Percentiles rank a stretch among this genome's conserved stretches.
phyloP scores from a whole-genome alignment of 2,797 vertebrate genomes.

The Chromis chromis region DNA sequence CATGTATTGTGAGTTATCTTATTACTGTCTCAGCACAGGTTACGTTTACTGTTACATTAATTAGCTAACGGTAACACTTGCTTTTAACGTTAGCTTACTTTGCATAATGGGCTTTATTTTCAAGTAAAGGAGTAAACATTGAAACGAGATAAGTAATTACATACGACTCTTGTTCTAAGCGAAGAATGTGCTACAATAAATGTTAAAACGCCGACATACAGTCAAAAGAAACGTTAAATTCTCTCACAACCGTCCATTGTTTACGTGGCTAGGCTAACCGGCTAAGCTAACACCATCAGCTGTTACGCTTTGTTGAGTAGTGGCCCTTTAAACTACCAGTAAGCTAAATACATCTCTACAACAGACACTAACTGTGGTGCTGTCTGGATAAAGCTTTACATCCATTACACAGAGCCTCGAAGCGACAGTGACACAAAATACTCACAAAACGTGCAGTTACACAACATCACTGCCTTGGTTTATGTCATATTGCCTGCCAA shows the following conservation, averaged over 20 bases:
- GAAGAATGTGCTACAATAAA: accelerated
- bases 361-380: accelerated
- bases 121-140: background rate
- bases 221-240: background rate
- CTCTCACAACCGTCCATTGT: constrained; percentile 57
- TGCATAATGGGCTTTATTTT: background rate
- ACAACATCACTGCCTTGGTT: constrained; percentile 56
- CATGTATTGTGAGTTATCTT: too few relatives aligned
- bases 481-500: constrained; percentile 23
- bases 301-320: constrained; percentile 16
- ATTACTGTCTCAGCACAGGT: too few relatives aligned
- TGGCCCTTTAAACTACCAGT: background rate
- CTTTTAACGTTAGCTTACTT: background rate
- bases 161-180: accelerated
- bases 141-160: accelerated
- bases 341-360: too few relatives aligned
- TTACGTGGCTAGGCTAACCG: constrained; percentile 70
- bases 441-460: constrained; percentile 70
- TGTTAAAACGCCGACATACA: background rate
- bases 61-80: background rate
- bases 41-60: background rate
- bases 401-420: background rate
- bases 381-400: accelerated
- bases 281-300: constrained; percentile 68
- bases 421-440: constrained; percentile 21